Evolutionary conservation across 2,113 vertebrate genomes (phyloP).

Genomic region (Myotis lucifugus): DNA sequence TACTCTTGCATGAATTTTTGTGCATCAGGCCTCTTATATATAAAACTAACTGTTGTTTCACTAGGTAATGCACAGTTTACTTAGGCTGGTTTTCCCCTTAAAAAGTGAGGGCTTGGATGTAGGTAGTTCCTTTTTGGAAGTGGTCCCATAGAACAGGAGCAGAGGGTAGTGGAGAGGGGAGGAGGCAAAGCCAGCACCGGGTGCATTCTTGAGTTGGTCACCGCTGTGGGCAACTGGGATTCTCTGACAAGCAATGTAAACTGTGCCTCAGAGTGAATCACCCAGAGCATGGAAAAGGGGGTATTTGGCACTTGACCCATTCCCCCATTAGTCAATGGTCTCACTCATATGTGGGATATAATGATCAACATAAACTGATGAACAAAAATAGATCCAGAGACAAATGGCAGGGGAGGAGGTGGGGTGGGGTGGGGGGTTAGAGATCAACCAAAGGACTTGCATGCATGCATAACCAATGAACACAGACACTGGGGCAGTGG

Average conservation of each 20-base stretch:
- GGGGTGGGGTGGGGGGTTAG: too few species aligned
- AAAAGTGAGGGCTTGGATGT: not conserved
- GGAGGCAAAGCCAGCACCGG: too few species aligned
- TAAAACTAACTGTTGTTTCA: not conserved
- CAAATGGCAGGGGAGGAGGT: too few species aligned
- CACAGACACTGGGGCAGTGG: too few species aligned
- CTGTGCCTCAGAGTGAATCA: not conserved
- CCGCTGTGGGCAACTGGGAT: not conserved
- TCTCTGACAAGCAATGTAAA: not conserved
- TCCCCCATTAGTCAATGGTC: not conserved
- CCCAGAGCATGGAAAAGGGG: not conserved
- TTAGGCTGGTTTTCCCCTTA: not conserved
- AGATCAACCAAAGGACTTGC: too few species aligned
- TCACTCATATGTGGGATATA: too few species aligned
- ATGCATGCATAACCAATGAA: too few species aligned
- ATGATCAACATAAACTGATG: too few species aligned
- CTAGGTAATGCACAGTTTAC: not conserved
- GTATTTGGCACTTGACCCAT: accelerated
- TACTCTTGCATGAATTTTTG: too few species aligned
- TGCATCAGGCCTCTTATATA: not conserved
- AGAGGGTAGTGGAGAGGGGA: not conserved
- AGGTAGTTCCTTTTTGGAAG: not conserved
- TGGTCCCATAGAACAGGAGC: not conserved
- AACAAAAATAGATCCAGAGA: too few species aligned
- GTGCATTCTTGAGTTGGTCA: not conserved